These are phyloP conservation scores for Pteromalus puparum DNA, from an alignment of 1,140 invertebrate genomes.

Conservation along the genomic window DNA sequence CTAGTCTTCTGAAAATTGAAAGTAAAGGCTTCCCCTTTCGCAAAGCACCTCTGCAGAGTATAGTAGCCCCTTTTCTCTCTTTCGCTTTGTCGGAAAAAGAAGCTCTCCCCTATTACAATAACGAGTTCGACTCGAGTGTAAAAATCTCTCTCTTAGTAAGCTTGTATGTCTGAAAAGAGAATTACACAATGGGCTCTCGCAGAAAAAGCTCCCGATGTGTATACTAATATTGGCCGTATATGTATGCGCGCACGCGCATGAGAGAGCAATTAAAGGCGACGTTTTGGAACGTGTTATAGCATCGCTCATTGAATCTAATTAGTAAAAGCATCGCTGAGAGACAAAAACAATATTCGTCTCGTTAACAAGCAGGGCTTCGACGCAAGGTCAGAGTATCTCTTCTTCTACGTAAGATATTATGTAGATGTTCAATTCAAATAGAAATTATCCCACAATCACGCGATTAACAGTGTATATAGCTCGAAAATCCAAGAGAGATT, in stretches of 20 bases:
- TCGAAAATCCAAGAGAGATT: no score
- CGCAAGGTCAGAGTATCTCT: background rate
- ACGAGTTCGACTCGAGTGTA: background rate
- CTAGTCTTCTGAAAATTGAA: no score
- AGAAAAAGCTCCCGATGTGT: background rate
- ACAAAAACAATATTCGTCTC: conserved; percentile 5
- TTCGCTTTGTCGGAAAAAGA: background rate
- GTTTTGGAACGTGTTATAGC: background rate
- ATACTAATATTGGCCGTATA: background rate
- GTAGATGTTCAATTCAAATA: no score
- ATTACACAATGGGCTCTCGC: background rate
- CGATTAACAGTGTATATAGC: no score
- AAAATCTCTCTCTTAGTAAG: background rate
- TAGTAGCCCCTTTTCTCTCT: background rate
- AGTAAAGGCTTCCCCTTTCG: no score
- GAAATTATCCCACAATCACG: no score
- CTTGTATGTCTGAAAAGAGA: background rate
- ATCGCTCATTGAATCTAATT: conserved; percentile 17
- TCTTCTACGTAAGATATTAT: no score
- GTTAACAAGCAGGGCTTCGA: background rate
- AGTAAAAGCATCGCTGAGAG: background rate
- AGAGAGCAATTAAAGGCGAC: background rate
- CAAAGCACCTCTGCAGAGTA: no score
- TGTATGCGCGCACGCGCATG: background rate
- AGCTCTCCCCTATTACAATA: background rate